Conservation (phyloP, 2,797 vertebrate species). For the Gadopsis marmoratus region DNA sequence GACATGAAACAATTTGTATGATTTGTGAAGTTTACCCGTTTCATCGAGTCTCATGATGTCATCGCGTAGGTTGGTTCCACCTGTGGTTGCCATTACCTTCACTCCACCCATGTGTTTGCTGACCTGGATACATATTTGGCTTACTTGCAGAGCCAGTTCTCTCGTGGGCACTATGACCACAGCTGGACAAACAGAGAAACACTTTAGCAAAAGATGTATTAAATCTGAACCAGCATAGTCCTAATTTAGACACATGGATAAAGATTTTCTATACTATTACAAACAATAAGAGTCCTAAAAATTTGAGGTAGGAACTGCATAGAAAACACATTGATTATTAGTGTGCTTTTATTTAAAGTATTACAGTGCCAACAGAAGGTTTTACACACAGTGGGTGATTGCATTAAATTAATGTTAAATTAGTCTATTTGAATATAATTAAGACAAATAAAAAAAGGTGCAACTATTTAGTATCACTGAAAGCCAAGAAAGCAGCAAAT, state of each 20-base stretch:
- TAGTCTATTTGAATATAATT: background rate
- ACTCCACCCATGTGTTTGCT: constrained; percentile 99
- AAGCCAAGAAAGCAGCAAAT: too few relatives aligned
- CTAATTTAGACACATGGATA: background rate
- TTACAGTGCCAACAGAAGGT: background rate
- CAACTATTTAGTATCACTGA: background rate
- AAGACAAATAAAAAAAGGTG: background rate
- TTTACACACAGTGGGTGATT: background rate
- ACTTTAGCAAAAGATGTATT: background rate
- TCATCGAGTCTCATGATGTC: constrained; percentile 99
- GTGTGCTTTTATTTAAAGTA: background rate
- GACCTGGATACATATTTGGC: constrained; percentile 99
- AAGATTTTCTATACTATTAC: background rate
- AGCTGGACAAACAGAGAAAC: constrained; percentile 80
- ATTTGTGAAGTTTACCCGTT: constrained; percentile 86
- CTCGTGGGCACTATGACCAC: constrained; percentile 98
- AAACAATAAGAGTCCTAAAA: background rate
- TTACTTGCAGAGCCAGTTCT: constrained; percentile 99
- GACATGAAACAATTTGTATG: background rate
- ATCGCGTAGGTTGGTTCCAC: constrained; percentile 98
- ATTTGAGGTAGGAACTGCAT: background rate
- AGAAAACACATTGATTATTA: background rate
- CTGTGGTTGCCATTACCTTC: constrained; percentile 99
- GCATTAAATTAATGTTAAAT: background rate
- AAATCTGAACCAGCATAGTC: background rate